phyloP scores from a whole-genome alignment of 2,888 invertebrate species.

The Sepioteuthis lessoniana region DNA sequence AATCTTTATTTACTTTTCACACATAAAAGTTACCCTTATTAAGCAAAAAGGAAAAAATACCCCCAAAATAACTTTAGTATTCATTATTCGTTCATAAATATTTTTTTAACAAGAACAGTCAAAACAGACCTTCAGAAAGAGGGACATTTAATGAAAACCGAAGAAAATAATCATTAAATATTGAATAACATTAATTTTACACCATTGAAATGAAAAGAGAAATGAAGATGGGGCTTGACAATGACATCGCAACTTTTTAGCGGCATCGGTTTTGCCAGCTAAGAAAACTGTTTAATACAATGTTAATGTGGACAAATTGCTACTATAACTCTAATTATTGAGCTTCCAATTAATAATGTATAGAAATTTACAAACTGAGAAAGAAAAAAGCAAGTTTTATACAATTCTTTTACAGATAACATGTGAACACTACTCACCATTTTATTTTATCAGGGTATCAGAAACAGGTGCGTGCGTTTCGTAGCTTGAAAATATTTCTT shows the following conservation, averaged over 20 bases:
- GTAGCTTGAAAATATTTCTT: neutral
- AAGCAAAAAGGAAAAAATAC: neutral
- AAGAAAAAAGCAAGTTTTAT: neutral
- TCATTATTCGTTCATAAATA: neutral
- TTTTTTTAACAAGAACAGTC: neutral
- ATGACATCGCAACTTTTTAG: constrained; percentile 33
- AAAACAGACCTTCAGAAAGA: neutral
- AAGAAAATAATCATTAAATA: neutral
- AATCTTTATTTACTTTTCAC: neutral
- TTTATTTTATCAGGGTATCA: neutral
- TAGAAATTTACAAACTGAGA: neutral
- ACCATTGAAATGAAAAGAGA: neutral
- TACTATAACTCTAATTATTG: neutral
- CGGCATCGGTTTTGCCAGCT: neutral
- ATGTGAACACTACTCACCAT: neutral
- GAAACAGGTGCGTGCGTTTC: neutral
- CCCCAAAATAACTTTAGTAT: neutral
- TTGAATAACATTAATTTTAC: neutral
- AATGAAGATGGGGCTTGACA: neutral
- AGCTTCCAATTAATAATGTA: neutral
- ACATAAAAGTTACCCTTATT: neutral
- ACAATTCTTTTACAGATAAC: neutral
- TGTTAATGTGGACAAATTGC: neutral
- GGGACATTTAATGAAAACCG: neutral
- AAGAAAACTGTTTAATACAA: neutral